These are phyloP conservation scores for Eupithecia subumbrata DNA, from an alignment of 2,888 invertebrate genomes.

Conservation along the genomic window DNA sequence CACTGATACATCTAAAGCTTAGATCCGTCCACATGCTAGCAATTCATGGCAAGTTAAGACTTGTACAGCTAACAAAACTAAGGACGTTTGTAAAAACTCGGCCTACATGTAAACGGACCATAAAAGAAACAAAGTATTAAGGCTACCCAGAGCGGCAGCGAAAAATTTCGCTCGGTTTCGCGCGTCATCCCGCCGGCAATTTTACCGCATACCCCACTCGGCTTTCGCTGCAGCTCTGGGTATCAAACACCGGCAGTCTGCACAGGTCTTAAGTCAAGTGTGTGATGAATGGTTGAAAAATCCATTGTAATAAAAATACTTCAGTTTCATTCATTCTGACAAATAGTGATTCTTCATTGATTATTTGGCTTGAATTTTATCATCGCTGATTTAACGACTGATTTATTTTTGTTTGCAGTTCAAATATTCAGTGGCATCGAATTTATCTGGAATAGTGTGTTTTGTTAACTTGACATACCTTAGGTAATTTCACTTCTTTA, in stretches of 20 bases:
- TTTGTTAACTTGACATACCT: neutral
- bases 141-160: neutral
- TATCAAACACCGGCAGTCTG: neutral
- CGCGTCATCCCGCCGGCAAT: neutral
- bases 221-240: neutral
- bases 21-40: too few species aligned
- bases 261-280: neutral
- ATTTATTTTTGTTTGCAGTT: neutral
- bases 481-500: too few species aligned
- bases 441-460: neutral
- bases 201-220: neutral
- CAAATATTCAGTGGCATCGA: slow-evolving; percentile 10
- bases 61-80: too few species aligned
- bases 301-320: neutral
- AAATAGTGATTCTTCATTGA: neutral
- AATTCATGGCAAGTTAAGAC: too few species aligned
- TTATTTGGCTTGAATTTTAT: neutral
- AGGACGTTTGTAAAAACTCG: too few species aligned
- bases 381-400: neutral
- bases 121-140: neutral
- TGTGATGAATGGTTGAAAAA: neutral
- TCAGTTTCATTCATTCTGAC: neutral
- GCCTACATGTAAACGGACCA: too few species aligned
- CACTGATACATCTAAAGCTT: too few species aligned
- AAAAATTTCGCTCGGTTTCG: neutral